Conservation (phyloP, 1,140 invertebrate genomes). For the Caenorhabditis brenneri region DNA sequence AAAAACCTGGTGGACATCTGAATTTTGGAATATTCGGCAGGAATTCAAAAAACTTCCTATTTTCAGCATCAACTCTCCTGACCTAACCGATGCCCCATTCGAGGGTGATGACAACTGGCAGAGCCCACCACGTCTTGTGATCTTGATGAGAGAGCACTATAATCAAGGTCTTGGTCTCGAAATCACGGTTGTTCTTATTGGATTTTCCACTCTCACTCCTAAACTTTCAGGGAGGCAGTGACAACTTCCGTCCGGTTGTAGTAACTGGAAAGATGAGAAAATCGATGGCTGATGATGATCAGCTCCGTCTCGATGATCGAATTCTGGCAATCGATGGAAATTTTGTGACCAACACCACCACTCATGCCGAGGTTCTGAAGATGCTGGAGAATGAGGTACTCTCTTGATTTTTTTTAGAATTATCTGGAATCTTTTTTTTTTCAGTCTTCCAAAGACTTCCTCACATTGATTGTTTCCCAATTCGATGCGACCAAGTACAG, state of each 20-base stretch:
- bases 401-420: neutral
- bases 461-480: neutral
- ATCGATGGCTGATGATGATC: slow-evolving; percentile 16
- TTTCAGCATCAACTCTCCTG: neutral
- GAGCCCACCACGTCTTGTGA: neutral
- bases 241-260: neutral
- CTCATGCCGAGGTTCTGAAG: slow-evolving; percentile 13
- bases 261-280: neutral
- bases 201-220: too few species aligned
- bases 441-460: neutral
- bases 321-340: slow-evolving; percentile 6
- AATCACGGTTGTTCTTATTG: neutral
- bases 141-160: slow-evolving; percentile 18
- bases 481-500: slow-evolving; percentile 17
- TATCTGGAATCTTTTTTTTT: neutral
- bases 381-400: neutral
- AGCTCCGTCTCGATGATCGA: slow-evolving; percentile 10
- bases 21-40: neutral
- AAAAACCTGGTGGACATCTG: too few species aligned
- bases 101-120: neutral
- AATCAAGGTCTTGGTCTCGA: slow-evolving; percentile 1
- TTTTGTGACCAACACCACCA: slow-evolving; percentile 20
- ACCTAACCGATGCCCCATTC: neutral
- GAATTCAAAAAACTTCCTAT: neutral
- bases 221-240: neutral